Percentiles rank a stretch among this genome's conserved stretches.
These are phyloP conservation scores for Neolamprologus tretocephalus DNA, from an alignment of 2,113 vertebrate genomes.

Conservation along the genomic window DNA sequence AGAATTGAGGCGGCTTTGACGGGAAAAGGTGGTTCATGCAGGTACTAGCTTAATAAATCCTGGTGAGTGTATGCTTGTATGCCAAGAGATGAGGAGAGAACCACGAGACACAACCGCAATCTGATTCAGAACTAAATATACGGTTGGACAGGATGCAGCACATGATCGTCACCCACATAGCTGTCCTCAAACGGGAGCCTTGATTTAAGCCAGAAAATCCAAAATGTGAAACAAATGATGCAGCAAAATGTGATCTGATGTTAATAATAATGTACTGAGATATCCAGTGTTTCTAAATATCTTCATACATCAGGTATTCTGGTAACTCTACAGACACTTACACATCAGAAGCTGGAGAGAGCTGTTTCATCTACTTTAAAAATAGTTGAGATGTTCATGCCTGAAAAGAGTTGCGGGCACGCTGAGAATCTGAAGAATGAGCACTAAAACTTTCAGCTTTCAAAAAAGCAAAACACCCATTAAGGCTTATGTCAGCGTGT, in stretches of 20 bases:
- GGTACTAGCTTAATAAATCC: background rate
- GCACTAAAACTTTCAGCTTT: background rate
- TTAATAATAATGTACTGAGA: background rate
- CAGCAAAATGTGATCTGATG: background rate
- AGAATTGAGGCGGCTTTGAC: background rate
- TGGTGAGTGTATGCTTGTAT: background rate
- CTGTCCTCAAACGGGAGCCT: background rate
- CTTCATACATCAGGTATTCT: background rate
- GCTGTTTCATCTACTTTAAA: background rate
- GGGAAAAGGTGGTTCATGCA: background rate
- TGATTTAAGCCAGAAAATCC: background rate
- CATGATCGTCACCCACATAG: background rate
- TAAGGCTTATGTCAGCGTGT: conserved; percentile 3
- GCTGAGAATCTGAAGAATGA: conserved; percentile 24
- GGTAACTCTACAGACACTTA: background rate
- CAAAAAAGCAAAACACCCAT: background rate
- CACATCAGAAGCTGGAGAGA: background rate
- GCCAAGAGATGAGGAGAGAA: background rate
- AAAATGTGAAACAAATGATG: background rate
- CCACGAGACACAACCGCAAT: background rate
- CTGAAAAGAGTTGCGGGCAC: background rate
- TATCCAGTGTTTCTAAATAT: background rate
- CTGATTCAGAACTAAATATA: background rate
- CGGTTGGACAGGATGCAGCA: background rate
- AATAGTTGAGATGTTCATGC: background rate